Evolutionary conservation across 2,797 vertebrate species (phyloP).

Genomic region (Acomys russatus): DNA sequence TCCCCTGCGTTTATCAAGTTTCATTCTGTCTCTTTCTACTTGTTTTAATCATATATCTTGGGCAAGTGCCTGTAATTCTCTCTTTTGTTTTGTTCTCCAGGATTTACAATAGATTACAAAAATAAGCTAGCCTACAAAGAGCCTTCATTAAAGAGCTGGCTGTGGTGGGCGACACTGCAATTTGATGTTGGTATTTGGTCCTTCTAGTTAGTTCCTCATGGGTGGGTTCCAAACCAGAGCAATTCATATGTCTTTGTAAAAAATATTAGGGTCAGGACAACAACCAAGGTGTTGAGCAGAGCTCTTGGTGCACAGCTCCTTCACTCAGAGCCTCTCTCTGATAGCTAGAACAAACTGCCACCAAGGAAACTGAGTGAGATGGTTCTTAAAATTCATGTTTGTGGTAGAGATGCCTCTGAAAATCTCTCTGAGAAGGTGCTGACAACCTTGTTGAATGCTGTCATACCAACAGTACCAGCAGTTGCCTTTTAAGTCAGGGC

Average conservation of each 20-base stretch:
- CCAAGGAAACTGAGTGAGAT: not conserved
- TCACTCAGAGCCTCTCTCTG: constrained; percentile 2
- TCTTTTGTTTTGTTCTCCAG: not conserved
- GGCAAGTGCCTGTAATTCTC: not conserved
- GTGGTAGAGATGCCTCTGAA: not conserved
- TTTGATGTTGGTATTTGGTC: not conserved
- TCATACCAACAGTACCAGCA: not conserved
- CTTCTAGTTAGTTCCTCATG: not conserved
- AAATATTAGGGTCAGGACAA: not conserved
- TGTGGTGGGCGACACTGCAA: not conserved
- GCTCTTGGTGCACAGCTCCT: not conserved
- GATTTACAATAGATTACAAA: not conserved
- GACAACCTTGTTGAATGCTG: not conserved
- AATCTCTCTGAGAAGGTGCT: not conserved
- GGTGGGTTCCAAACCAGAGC: not conserved
- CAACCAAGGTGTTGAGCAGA: not conserved
- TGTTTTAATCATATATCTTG: constrained; percentile 18
- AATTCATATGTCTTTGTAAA: not conserved
- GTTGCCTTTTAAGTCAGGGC: not conserved
- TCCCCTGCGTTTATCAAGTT: constrained; percentile 9
- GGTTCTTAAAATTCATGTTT: not conserved
- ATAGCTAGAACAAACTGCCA: not conserved
- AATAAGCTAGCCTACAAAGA: constrained; percentile 46
- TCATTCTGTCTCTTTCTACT: constrained; percentile 5
- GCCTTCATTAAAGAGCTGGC: too few species aligned